A percentile compares a stretch with the other conserved stretches of the same genome.
Evolutionary conservation across 2,888 invertebrate species (phyloP).

Genomic region (Stenodera caucasica): DNA sequence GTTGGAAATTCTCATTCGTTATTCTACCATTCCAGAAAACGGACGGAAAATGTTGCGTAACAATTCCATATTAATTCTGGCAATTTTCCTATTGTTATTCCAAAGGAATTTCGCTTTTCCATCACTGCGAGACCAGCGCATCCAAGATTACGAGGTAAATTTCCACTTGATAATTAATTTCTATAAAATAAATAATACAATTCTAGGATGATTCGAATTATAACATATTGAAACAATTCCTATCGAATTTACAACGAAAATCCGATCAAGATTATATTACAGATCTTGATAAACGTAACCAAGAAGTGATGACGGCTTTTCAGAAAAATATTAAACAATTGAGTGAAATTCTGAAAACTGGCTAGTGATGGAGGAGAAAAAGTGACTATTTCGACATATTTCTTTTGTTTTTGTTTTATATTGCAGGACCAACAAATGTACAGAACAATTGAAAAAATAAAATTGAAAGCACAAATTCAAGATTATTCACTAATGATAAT

Average conservation of each 20-base stretch:
- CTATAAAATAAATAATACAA: neutral
- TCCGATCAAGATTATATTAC: neutral
- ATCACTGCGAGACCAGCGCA: slow-evolving; percentile 14
- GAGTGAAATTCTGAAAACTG: slow-evolving; percentile 18
- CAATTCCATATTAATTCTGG: slow-evolving; percentile 2
- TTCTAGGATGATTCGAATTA: slow-evolving; percentile 10
- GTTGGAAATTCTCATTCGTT: neutral
- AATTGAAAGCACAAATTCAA: slow-evolving; percentile 21
- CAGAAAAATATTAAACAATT: slow-evolving; percentile 20
- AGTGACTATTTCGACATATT: neutral
- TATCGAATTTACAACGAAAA: slow-evolving; percentile 9
- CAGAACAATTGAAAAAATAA: slow-evolving; percentile 24
- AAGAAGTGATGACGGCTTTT: slow-evolving; percentile 25
- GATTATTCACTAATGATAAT: slow-evolving; percentile 15
- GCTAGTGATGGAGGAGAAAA: neutral
- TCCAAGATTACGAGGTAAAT: slow-evolving; percentile 21
- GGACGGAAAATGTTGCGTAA: slow-evolving; percentile 11
- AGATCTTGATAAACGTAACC: slow-evolving; percentile 21
- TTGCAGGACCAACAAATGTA: slow-evolving; percentile 12
- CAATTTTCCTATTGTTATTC: slow-evolving; percentile 15
- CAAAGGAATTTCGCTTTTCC: slow-evolving; percentile 19
- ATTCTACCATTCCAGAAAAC: neutral
- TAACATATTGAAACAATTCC: slow-evolving; percentile 10
- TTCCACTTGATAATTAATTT: too few relatives aligned
- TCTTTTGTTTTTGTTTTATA: slow-evolving; percentile 7